Evolutionary conservation across 2,888 invertebrate species (phyloP).

Genomic region (Orchestes rusci): DNA sequence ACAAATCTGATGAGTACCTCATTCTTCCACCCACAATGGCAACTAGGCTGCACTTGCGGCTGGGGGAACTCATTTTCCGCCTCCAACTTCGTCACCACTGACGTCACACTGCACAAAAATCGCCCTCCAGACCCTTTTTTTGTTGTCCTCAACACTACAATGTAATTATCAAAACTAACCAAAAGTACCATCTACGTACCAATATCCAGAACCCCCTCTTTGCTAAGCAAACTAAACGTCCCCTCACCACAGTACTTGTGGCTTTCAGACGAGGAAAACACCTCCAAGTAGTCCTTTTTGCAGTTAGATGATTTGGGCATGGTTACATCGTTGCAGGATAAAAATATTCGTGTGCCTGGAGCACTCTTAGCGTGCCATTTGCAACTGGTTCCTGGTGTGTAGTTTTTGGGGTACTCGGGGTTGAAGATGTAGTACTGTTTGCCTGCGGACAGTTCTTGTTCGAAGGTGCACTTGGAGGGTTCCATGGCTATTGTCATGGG

Average conservation of each 20-base stretch:
- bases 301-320: conserved; percentile 45
- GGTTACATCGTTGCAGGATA: conserved; percentile 42
- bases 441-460: conserved; percentile 40
- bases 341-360: conserved; percentile 42
- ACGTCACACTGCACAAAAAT: conserved; percentile 45
- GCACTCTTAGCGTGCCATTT: conserved; percentile 48
- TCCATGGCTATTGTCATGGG: conserved; percentile 31
- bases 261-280: conserved; percentile 45
- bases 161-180: background rate
- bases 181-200: too few species aligned
- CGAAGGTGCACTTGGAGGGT: conserved; percentile 45
- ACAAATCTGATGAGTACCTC: conserved; percentile 8
- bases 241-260: conserved; percentile 52
- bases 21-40: conserved; percentile 22
- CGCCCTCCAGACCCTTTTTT: conserved; percentile 43
- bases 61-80: conserved; percentile 5
- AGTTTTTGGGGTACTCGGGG: conserved; percentile 46
- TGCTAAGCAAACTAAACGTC: conserved; percentile 33
- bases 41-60: conserved; percentile 6
- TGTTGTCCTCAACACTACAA: conserved; percentile 42
- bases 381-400: conserved; percentile 42
- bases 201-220: conserved; percentile 34
- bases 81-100: conserved; percentile 26
- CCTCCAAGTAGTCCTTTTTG: conserved; percentile 43
- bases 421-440: conserved; percentile 45